Conservation (phyloP, 2,888 invertebrate genomes). For the Drosophila borealis region DNA sequence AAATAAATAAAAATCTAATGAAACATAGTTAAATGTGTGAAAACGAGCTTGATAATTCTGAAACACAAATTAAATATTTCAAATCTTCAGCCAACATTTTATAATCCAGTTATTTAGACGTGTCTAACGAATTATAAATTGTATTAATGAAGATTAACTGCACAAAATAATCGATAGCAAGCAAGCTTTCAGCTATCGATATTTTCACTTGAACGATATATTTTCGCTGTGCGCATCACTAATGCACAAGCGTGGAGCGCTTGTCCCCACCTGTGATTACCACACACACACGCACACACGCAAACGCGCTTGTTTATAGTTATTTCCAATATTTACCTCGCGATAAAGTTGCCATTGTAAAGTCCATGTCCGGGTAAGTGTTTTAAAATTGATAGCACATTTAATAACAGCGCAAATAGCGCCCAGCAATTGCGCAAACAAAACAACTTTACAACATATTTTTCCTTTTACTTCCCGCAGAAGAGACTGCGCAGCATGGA, state of each 20-base stretch:
- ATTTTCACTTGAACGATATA: not conserved
- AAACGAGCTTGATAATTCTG: no score
- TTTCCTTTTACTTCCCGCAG: slow-evolving; percentile 7
- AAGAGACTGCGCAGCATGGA: slow-evolving; percentile 46
- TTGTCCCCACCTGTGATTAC: not conserved
- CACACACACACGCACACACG: not conserved
- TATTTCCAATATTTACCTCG: slow-evolving; percentile 30
- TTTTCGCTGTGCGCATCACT: slow-evolving; percentile 8
- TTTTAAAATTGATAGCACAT: slow-evolving; percentile 5
- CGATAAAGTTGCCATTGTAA: slow-evolving; percentile 23
- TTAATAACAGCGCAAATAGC: slow-evolving; percentile 27
- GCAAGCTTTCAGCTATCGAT: not conserved
- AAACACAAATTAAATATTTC: no score
- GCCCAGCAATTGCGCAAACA: slow-evolving; percentile 11
- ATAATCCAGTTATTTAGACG: no score
- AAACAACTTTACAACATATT: not conserved
- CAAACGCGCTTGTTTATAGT: slow-evolving; percentile 14
- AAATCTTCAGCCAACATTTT: no score
- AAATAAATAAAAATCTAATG: no score
- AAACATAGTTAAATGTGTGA: no score
- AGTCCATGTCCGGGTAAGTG: slow-evolving; percentile 37
- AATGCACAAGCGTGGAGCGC: slow-evolving; percentile 27
- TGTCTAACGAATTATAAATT: no score
- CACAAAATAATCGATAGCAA: slow-evolving; percentile 1
- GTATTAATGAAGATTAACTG: no score